A percentile compares a stretch with the other conserved stretches of the same genome.
Conservation (phyloP, 2,888 invertebrate genomes). For the Adelognathus sp. region DNA sequence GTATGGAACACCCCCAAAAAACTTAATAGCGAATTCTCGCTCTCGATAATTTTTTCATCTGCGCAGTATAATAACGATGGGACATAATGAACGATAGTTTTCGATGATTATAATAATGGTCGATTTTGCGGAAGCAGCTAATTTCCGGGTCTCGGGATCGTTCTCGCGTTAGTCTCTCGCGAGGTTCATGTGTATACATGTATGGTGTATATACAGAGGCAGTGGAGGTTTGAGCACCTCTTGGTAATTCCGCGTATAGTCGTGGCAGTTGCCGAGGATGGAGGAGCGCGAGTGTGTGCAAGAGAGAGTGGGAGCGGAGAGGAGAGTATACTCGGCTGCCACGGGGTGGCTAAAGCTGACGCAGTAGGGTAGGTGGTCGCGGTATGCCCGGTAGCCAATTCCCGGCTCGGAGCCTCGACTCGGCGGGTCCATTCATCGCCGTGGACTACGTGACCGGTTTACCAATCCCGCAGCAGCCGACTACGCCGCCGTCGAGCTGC, state of each 20-base stretch:
- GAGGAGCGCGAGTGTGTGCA: no score
- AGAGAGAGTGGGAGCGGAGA: no score
- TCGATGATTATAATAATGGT: background rate
- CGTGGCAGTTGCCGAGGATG: constrained; percentile 20
- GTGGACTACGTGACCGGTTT: constrained; percentile 81
- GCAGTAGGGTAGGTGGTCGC: constrained; percentile 79
- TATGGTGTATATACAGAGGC: no score
- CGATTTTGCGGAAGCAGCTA: constrained; percentile 47
- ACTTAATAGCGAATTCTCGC: background rate
- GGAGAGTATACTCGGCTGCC: constrained; percentile 34
- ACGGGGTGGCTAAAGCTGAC: constrained; percentile 77
- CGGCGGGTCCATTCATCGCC: constrained; percentile 81
- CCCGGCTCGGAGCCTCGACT: constrained; percentile 79
- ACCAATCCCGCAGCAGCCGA: constrained; percentile 75
- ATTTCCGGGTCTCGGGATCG: constrained; percentile 42
- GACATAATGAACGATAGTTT: constrained; percentile 14
- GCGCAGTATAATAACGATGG: background rate
- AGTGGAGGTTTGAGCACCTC: constrained; percentile 72
- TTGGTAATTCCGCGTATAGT: constrained; percentile 62
- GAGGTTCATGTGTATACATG: no score
- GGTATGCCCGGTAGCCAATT: constrained; percentile 81
- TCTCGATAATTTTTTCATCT: background rate
- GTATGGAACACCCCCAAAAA: background rate
- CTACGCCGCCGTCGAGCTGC: constrained; percentile 44
- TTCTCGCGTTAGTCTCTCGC: constrained; percentile 26